Evolutionary conservation across 2,113 vertebrate species (phyloP), one percentile per base, ranked within the genome.

Genomic region (Gadus macrocephalus): DNA sequence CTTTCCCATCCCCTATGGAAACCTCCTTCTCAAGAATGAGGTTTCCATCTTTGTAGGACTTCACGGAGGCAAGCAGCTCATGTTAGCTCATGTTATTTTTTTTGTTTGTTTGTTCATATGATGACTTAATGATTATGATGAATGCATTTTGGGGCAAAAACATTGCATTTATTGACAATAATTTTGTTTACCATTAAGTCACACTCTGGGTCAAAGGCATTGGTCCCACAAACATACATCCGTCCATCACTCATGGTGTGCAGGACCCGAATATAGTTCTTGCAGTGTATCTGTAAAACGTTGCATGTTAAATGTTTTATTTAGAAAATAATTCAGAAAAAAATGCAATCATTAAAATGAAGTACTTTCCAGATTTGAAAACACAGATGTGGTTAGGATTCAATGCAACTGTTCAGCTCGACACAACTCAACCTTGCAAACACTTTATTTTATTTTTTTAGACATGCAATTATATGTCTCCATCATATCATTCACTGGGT

Each of bases 181-280:
- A 60, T 61, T 42, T 31, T 2, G 75, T 90, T 92, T 78, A 95
- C 92, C 92, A 94, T 65, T 58, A 88, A 87, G 76, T 85, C 82
- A 80, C 93, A 94, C 60, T 85, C 66, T 0, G 93, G 92, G 70
- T 85, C 83, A 75, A 93, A 95, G 0, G 93, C 93, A 3, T 93
- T 88, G 67, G 93, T 93, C 70, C 93, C 91, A 81, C 92, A 94
- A 38, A 92, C 89, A 56, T 92, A 92, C 58, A 93, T 85, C 60
- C 56, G 76, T 3, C 81, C 80, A 60, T 92, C 78, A 3, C 80
- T 75, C 73, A 82, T 83, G 69, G 85, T 78, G 53, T 92, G 91
- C 27, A 94, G 80, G 65, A 89, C 68, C 59, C 90, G 86, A 68
- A 94, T 91, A 49, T 93, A 93, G 78, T 94, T 94, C 77, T 86